A percentile compares a stretch with the other conserved stretches of the same genome.
Conservation (phyloP, 2,888 invertebrate genomes). For the Ptycholaimellus sp. region DNA sequence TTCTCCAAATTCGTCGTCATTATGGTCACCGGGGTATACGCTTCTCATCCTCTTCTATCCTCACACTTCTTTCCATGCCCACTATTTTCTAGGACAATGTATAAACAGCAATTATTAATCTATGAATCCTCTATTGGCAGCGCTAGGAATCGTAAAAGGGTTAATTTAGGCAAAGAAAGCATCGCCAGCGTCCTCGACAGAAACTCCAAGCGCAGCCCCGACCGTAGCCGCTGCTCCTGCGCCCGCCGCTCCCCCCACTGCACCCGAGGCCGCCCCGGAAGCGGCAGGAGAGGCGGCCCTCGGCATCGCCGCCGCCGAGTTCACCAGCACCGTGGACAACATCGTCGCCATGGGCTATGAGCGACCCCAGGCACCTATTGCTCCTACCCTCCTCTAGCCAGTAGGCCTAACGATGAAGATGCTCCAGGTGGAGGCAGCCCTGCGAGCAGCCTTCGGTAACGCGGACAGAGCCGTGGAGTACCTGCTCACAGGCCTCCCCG, state of each 20-base stretch:
- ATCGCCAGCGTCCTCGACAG: constrained; percentile 2
- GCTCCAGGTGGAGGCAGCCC: constrained; percentile 53
- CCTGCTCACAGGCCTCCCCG: constrained; percentile 34
- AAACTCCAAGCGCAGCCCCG: constrained; percentile 3
- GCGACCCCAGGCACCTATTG: constrained; percentile 27
- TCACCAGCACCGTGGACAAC: constrained; percentile 13
- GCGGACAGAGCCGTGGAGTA: constrained; percentile 95
- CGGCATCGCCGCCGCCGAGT: too few species aligned
- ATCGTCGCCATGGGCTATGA: constrained; percentile 95
- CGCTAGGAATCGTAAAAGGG: too few species aligned
- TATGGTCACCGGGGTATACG: constrained; percentile 14
- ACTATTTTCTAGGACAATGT: too few species aligned
- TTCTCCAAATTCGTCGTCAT: constrained; percentile 18
- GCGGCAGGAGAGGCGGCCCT: constrained; percentile 10
- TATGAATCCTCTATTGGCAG: too few species aligned
- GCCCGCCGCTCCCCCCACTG: constrained; percentile 1
- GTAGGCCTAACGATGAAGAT: not conserved
- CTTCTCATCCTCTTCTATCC: not conserved
- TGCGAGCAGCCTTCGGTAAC: constrained; percentile 84
- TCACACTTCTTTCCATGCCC: too few species aligned
- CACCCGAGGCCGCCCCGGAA: constrained; percentile 13
- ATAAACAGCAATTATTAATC: too few species aligned
- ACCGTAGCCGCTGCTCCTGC: not conserved
- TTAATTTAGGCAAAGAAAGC: not conserved
- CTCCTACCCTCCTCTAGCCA: not conserved